Evolutionary conservation across 2,888 invertebrate genomes (phyloP), one percentile per base, ranked within the genome.

Genomic region (Xanthorhoe spadicearia): DNA sequence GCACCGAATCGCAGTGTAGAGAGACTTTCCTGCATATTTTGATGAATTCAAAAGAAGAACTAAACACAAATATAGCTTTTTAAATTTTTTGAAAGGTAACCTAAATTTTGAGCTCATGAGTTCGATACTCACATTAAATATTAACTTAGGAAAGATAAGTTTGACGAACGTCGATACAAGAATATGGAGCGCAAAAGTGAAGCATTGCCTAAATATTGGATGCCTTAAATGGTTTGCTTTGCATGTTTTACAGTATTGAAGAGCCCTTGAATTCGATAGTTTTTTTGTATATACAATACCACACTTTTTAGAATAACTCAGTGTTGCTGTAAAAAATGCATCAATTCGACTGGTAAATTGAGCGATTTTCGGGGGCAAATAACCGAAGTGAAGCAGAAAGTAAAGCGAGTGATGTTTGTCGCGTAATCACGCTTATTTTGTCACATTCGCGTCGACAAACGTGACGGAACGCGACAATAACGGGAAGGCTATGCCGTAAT

Each of bases 381-480:
- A 66, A 62, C 51, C 38, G 48, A 23, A 61, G 56, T 57, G 58
- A 55, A 71, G 68, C 74, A 71, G 76, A 79, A 77, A 79, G 74
- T 74, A 75, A 73, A 77, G 74, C 75, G 70, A 72, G 80, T 76
- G 75, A 82, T 81, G 84, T 88, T 86, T 86, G 85, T 83, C 81
- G 81, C 78, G 80, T 88, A 84, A 87, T 84, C 76, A 80, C 83
- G 83, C 81, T 87, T 89, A 89, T 89, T 88, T 88, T 88, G 88
- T 88, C 84, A 88, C 87, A 88, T 88, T 88, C 84, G 79, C 80
- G 83, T 87, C 82, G 80, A 84, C 83, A 87, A 88, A 89, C 87
- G 87, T 88, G 88, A 87, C 86, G 82, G 81, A 85, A 85, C 83
- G 85, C 76, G 82, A 89, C 87, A 89, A 90, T 88, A 90, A 88